These are phyloP conservation scores for Vulpes lagopus DNA, from an alignment of 2,113 vertebrate species.

Conservation along the genomic window DNA sequence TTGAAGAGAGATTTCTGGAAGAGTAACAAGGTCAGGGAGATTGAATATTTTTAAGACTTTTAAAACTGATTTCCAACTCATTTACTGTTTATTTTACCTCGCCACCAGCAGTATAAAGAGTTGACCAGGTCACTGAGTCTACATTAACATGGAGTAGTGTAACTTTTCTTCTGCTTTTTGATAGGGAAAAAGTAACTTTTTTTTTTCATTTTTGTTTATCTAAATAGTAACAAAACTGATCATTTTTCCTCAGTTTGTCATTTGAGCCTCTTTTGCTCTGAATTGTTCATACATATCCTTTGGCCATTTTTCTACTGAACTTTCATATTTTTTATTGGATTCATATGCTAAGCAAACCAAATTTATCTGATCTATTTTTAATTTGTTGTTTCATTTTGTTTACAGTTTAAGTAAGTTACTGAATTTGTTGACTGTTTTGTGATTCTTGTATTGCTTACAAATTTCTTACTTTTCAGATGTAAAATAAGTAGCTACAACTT, in stretches of 20 bases:
- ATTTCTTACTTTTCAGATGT: constrained; percentile 38
- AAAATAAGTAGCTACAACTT: not conserved
- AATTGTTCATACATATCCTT: not conserved
- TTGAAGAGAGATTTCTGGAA: constrained; percentile 14
- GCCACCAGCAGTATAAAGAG: not conserved
- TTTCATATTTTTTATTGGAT: not conserved
- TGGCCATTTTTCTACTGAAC: not conserved
- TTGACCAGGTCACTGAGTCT: not conserved
- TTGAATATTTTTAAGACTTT: constrained; percentile 19
- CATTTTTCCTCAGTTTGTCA: not conserved
- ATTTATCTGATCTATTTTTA: not conserved
- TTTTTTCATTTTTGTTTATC: not conserved
- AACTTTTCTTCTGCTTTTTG: not conserved
- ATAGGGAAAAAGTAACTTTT: not conserved
- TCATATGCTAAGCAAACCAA: not conserved
- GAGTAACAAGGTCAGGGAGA: not conserved
- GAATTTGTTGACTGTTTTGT: not conserved
- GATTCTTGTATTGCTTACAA: not conserved
- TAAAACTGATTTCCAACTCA: not conserved
- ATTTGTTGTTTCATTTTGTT: constrained; percentile 23
- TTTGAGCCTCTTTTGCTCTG: not conserved
- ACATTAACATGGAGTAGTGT: not conserved
- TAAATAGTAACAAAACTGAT: not conserved
- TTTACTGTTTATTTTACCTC: not conserved
- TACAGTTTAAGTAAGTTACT: not conserved